Percentiles rank a stretch among this genome's conserved stretches.
Evolutionary conservation across 2,888 invertebrate species (phyloP).

Genomic region (Lithosia quadra): DNA sequence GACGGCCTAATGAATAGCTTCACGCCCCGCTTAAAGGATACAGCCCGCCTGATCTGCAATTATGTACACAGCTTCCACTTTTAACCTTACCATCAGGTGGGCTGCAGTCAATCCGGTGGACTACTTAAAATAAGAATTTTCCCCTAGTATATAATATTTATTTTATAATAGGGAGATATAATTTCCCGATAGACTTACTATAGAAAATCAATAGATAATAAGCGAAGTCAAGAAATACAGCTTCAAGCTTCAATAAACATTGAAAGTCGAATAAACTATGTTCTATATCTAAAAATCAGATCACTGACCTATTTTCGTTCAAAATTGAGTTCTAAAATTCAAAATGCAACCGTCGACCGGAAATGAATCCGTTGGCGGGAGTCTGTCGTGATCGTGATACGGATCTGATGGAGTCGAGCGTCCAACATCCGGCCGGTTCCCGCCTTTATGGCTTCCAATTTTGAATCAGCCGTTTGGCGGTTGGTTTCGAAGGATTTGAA

Average conservation of each 20-base stretch:
- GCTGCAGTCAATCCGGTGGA: too few relatives aligned
- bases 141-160: too few relatives aligned
- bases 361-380: constrained; percentile 84
- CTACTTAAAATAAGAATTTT: too few relatives aligned
- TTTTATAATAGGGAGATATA: too few relatives aligned
- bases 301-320: constrained; percentile 66
- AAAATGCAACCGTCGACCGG: constrained; percentile 82
- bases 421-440: constrained; percentile 81
- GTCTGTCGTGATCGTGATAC: constrained; percentile 81
- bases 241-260: constrained; percentile 5
- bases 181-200: too few relatives aligned
- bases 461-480: constrained; percentile 65
- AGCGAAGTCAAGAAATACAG: constrained; percentile 12
- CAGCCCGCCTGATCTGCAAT: too few relatives aligned
- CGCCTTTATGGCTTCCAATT: constrained; percentile 84
- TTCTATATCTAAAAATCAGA: constrained; percentile 56
- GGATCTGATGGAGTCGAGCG: constrained; percentile 82
- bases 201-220: neutral
- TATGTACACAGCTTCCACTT: too few relatives aligned
- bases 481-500: constrained; percentile 27
- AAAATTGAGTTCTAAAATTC: constrained; percentile 77
- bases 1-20: too few relatives aligned
- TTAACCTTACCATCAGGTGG: too few relatives aligned
- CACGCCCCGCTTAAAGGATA: too few relatives aligned
- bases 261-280: constrained; percentile 43